phyloP scores from a whole-genome alignment of 2,113 vertebrate genomes.

The Phalacrocorax carbo region DNA sequence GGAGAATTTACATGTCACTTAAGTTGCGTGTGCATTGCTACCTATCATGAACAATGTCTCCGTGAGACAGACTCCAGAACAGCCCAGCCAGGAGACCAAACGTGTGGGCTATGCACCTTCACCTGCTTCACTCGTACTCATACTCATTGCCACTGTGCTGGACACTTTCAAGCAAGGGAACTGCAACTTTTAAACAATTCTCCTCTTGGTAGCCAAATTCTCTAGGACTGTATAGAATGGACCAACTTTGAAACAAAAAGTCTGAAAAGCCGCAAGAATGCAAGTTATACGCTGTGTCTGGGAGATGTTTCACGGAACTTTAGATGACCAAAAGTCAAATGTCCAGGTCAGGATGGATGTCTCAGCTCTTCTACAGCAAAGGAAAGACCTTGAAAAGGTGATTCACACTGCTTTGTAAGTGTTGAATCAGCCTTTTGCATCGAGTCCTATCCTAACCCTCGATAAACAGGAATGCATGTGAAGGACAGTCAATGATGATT shows the following conservation, averaged over 20 bases:
- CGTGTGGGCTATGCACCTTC: background rate
- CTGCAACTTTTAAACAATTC: background rate
- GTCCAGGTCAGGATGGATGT: fast-evolving
- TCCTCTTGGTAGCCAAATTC: background rate
- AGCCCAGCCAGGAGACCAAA: background rate
- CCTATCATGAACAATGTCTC: background rate
- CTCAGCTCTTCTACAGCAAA: background rate
- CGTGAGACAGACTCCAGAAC: background rate
- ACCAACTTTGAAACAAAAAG: background rate
- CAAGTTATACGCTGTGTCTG: background rate
- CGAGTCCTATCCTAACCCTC: background rate
- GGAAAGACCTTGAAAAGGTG: background rate
- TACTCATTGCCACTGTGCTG: background rate
- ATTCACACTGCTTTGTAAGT: background rate
- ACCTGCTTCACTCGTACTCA: background rate
- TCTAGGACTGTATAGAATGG: background rate
- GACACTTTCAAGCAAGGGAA: background rate
- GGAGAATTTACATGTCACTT: background rate
- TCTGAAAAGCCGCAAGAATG: background rate
- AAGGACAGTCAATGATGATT: background rate
- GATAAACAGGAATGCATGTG: background rate
- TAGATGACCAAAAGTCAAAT: background rate
- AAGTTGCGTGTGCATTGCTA: background rate
- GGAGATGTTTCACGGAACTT: background rate
- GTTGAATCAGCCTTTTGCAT: background rate